These are phyloP conservation scores for Pangasius sanitwongsei DNA, from an alignment of 2,797 vertebrate species.

Conservation along the genomic window DNA sequence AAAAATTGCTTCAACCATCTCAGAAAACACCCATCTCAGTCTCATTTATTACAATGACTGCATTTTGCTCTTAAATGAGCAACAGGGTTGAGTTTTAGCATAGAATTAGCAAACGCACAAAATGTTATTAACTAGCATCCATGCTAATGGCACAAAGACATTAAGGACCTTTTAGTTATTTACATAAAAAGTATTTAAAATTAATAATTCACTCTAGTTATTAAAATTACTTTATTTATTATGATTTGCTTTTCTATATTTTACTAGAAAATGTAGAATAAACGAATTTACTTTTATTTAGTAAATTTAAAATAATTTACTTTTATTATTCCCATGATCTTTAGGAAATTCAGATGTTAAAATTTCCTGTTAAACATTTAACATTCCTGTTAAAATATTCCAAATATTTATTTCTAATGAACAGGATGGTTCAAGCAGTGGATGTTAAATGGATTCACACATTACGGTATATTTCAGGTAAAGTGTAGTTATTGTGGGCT, in stretches of 20 bases:
- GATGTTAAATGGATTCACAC: background rate
- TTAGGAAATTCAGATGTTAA: background rate
- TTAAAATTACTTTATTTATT: background rate
- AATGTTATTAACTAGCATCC: background rate
- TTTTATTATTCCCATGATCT: background rate
- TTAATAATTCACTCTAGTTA: background rate
- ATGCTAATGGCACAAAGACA: background rate
- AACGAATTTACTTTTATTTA: background rate
- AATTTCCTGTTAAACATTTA: background rate
- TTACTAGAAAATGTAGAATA: background rate
- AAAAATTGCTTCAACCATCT: background rate
- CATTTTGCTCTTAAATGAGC: background rate
- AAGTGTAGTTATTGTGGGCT: too few species aligned
- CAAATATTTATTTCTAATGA: background rate
- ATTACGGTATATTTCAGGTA: background rate
- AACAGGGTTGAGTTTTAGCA: background rate
- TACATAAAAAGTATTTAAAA: background rate
- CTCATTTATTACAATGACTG: background rate
- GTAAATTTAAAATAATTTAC: background rate
- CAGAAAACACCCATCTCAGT: too few species aligned
- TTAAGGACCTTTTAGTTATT: background rate
- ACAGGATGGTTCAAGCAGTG: background rate
- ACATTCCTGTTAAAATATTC: background rate
- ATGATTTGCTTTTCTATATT: background rate
- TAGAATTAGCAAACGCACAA: background rate